Evolutionary conservation across 2,888 invertebrate genomes (phyloP), one percentile per base, ranked within the genome.

Genomic region (Sepiola atlantica): DNA sequence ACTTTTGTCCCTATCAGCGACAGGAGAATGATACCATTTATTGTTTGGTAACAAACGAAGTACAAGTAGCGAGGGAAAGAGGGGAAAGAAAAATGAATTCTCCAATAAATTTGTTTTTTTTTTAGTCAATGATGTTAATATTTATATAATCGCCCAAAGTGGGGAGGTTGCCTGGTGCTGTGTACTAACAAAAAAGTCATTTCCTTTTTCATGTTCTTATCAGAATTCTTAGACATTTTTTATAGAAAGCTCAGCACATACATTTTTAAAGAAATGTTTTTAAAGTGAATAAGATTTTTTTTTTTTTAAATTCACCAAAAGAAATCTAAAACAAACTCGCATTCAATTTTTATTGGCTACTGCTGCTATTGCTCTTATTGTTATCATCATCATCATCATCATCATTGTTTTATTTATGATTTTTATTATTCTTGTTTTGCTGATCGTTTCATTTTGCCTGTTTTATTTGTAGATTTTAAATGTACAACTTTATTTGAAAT

Each of bases 381-480:
- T 28, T 28, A 61, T 61, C n/a, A 77, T 77, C n/a, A 77, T 77
- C n/a, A 77, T 77, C n/a, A 77, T 77, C n/a, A 77, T 77, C n/a
- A 77, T 77, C 32, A 77, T 77, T 77, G 32, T 77, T n/a, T n/a
- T 77, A n/a, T n/a, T n/a, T n/a, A n/a, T n/a, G 8, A n/a, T 77
- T 77, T 14, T 77, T 32, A n/a, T 77, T 77, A n/a, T 77, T 77
- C 16, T 77, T n/a, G 2, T 45, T 16, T 3, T 77, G 77, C 77
- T 77, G 77, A 77, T 77, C n/a, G n/a, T 77, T 77, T 77, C 32
- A 77, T 77, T 77, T 77, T 77, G 77, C 77, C 45, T 77, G 32
- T 77, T 77, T 77, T 77, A 77, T 77, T 77, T 77, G n/a, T 77
- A 77, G 77, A 77, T 32, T 77, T 77, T n/a, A 77, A 77, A n/a